Evolutionary conservation across 2,113 vertebrate species (phyloP), one percentile per base, ranked within the genome.

Genomic region (Acanthochromis polyacanthus): DNA sequence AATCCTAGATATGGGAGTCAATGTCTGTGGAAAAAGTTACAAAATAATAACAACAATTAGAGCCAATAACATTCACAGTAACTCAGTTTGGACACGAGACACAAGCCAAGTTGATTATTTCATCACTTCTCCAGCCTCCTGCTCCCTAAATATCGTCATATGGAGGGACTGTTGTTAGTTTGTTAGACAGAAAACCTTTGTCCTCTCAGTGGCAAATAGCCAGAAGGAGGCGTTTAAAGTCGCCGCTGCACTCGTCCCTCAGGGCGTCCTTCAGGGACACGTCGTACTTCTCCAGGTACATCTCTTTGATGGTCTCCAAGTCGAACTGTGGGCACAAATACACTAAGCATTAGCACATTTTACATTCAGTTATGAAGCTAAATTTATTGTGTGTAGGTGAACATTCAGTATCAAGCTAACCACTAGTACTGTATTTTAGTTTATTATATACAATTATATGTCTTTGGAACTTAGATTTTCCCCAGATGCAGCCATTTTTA

Each of bases 261-360:
- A 95, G 82, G 56, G 94, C 94, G 0, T 95, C 95, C 78, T 95
- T 95, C 81, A 95, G 91, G 8, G 94, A 90, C 78, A 95, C 91
- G 28, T 95, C 94, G 11, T 95, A 95, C 81, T 95, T 95, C 86
- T 95, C 94, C 91, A 95, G 86, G 77, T 95, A 95, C 92, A 95
- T 71, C 67, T 95, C 94, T 64, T 95, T 95, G 75, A 95, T 93
- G 72, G 94, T 95, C 90, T 95, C 95, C 92, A 95, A 68, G n/a
- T 95, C 95, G 6, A 81, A 88, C 95, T 95, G 86, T 53, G 4
- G 20, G 61, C 17, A 58, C 40, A 43, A 23, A 6, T 23, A 45
- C 15, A 4, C 15, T 1, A n/a, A 67, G 12, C 4, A 17, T 36
- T 11, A 32, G 16, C 14, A 4, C 7, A 38, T 12, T 45, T n/a